A percentile compares a stretch with the other conserved stretches of the same genome.
Conservation (phyloP, 2,797 vertebrate genomes). For the Lacerta viridis region DNA sequence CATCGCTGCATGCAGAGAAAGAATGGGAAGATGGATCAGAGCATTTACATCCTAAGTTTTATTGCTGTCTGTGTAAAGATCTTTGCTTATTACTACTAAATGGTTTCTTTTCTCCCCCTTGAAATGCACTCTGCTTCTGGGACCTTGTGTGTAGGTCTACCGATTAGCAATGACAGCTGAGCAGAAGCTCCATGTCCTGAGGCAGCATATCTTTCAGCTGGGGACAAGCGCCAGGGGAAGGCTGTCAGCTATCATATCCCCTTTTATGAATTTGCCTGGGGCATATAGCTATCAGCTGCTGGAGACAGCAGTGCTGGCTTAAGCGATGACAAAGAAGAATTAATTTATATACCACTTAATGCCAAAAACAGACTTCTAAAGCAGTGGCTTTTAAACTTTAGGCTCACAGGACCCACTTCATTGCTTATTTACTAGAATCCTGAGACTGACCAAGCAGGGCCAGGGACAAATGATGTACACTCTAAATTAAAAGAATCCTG, state of each 20-base stretch:
- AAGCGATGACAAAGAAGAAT: neutral
- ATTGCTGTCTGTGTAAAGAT: conserved; percentile 52
- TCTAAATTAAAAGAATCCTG: too few species aligned
- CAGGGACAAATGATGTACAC: too few species aligned
- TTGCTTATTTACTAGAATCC: neutral
- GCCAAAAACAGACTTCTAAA: too few species aligned
- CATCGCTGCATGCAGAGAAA: neutral
- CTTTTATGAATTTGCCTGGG: too few species aligned
- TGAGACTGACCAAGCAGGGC: neutral
- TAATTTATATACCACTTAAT: too few species aligned
- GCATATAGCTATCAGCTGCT: neutral
- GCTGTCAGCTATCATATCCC: neutral
- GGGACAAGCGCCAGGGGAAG: neutral
- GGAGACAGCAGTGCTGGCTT: neutral
- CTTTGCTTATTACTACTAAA: conserved; percentile 50
- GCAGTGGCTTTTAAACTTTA: neutral
- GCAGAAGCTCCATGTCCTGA: neutral
- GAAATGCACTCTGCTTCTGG: conserved; percentile 61
- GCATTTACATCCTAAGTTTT: conserved; percentile 57
- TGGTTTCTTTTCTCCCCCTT: neutral
- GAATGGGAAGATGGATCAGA: conserved; percentile 52
- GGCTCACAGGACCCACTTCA: neutral
- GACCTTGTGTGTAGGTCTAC: conserved; percentile 38
- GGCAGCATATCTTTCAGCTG: neutral
- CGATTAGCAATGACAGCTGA: neutral